These are phyloP conservation scores for Probosciger aterrimus DNA, from an alignment of 2,113 vertebrate genomes.

Conservation along the genomic window DNA sequence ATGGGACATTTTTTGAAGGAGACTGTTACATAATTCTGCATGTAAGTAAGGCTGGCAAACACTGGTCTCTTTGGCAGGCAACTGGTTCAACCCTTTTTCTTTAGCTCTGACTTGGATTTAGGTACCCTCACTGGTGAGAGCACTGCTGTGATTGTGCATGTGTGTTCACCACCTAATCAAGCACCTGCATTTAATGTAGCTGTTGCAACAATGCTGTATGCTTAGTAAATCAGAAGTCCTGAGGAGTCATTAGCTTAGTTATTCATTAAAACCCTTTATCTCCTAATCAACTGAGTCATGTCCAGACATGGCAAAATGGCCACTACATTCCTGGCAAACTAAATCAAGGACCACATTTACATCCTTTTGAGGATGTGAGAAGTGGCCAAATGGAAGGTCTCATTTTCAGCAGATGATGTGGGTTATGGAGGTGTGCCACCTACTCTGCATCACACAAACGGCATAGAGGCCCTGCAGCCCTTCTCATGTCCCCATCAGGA, in stretches of 20 bases:
- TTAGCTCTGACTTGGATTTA: background rate
- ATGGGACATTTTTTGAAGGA: conserved; percentile 88
- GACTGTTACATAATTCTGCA: conserved; percentile 86
- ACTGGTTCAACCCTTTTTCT: background rate
- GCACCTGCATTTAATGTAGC: background rate
- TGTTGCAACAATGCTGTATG: background rate
- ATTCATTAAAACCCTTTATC: background rate
- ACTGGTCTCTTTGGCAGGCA: background rate
- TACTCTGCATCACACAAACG: background rate
- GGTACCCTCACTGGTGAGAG: background rate
- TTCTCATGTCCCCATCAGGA: background rate
- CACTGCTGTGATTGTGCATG: background rate
- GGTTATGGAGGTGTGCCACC: background rate
- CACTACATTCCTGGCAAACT: background rate
- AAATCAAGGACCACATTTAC: background rate
- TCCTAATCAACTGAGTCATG: background rate
- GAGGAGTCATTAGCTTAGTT: background rate
- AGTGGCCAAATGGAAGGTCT: background rate
- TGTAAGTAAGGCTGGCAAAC: conserved; percentile 68
- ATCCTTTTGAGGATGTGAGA: background rate
- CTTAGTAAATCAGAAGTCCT: background rate
- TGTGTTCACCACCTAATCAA: background rate
- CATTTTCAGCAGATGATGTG: background rate
- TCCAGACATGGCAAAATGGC: background rate
- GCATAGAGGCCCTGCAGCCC: background rate